Evolutionary conservation across 1,140 invertebrate genomes (phyloP), one percentile per base, ranked within the genome.

Genomic region (Tetranychus cinnabarinus): DNA sequence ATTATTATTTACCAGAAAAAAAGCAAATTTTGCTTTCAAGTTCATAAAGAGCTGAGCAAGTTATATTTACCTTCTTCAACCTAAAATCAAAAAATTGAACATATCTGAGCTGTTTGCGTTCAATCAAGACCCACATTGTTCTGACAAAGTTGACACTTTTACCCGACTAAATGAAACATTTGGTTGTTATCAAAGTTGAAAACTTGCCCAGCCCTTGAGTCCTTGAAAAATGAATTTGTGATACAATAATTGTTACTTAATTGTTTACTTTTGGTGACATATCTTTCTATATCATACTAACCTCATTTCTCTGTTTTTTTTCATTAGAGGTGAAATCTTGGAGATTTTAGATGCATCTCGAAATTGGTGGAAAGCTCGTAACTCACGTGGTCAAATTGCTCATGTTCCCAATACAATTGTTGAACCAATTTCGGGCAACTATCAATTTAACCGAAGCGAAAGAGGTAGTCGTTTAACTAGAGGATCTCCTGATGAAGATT

Each of bases 311-410:
- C 39, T 42, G 39, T 48, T 15, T 5, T 59, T 46, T 45, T 31
- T n/a, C 58, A 48, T 33, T 39, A 65, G 64, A 34, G 64, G 64
- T 23, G 64, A 65, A 61, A 64, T 65, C n/a, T 39, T 63, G 4
- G 68, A 90, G 85, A 81, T 95, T 48, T 74, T 97, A 56, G 92
- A 97, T 70, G 88, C 93, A 72, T 84, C 82, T 47, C 79, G 91
- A 65, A 97, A 97, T 72, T 98, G 93, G 93, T 98, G 93, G 93
- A 92, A 93, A 74, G 86, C 91, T 63, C 79, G 88, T 61, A 98
- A 97, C 72, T 79, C 80, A 37, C 79, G 82, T 63, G 86, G 87
- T 4, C 81, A 88, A 69, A 77, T 87, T 8, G 92, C 88, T 45
- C 91, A 96, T 73, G 92, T 97, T 55, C 93, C 93, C 1, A 89